A percentile compares a stretch with the other conserved stretches of the same genome.
phyloP scores from a whole-genome alignment of 2,113 vertebrate species.

The Epinephelus lanceolatus region DNA sequence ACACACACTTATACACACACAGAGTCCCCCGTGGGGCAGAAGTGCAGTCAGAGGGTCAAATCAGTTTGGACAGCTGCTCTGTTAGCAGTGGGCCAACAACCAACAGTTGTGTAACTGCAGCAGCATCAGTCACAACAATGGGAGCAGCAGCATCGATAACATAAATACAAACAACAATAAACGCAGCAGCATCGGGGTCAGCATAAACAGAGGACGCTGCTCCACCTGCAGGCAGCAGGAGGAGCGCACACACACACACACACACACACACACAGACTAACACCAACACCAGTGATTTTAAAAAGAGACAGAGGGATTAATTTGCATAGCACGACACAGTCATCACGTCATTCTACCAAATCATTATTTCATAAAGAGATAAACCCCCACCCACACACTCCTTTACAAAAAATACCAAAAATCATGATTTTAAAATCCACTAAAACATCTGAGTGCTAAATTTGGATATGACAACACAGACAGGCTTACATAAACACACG shows the following conservation, averaged over 20 bases:
- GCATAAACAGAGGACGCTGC: constrained; percentile 18
- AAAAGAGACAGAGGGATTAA: background rate
- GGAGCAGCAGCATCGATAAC: constrained; percentile 31
- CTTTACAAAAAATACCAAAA: background rate
- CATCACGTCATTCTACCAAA: too few relatives aligned
- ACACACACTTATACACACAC: constrained; percentile 1
- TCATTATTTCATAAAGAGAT: too few relatives aligned
- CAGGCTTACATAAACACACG: background rate
- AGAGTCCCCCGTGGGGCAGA: constrained; percentile 22
- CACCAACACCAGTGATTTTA: background rate
- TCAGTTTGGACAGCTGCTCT: constrained; percentile 75
- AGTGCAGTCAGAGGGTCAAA: constrained; percentile 74
- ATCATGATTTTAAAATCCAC: background rate
- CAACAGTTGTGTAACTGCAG: constrained; percentile 68
- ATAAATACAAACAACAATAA: constrained; percentile 32
- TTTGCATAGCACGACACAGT: background rate
- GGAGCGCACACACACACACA: background rate
- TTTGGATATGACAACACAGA: background rate
- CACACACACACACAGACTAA: background rate
- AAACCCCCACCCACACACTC: too few relatives aligned
- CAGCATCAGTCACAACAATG: constrained; percentile 28
- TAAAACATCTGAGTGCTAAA: background rate
- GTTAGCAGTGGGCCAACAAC: constrained; percentile 69
- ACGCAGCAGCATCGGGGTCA: background rate
- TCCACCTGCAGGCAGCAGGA: constrained; percentile 32